Percentiles rank a stretch among this genome's conserved stretches.
phyloP scores from a whole-genome alignment of 2,113 vertebrate genomes.

The human region GRCh38 chr14:97375001-97375500 shows the following conservation, averaged over 20 bases:
- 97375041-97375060: conserved; percentile 43
- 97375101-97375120: conserved; percentile 68
- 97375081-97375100: not conserved
- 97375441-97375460: not conserved
- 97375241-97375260: conserved; percentile 73
- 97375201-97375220: conserved; percentile 74
- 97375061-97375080: not conserved
- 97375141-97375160: conserved; percentile 71
- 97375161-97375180: conserved; percentile 69
- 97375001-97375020: not conserved
- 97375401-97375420: not conserved
- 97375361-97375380: not conserved
- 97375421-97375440: not conserved
- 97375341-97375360: conserved; percentile 19
- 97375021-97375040: not conserved
- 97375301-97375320: conserved; percentile 37
- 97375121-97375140: conserved; percentile 65
- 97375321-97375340: conserved; percentile 63
- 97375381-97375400: not conserved
- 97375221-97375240: conserved; percentile 76
- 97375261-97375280: conserved; percentile 69
- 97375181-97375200: conserved; percentile 70
- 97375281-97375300: conserved; percentile 71
- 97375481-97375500: not conserved
- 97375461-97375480: not conserved